Base-by-base conservation (phyloP, 2,888 invertebrate genomes). In the Apantesis nais region DNA sequence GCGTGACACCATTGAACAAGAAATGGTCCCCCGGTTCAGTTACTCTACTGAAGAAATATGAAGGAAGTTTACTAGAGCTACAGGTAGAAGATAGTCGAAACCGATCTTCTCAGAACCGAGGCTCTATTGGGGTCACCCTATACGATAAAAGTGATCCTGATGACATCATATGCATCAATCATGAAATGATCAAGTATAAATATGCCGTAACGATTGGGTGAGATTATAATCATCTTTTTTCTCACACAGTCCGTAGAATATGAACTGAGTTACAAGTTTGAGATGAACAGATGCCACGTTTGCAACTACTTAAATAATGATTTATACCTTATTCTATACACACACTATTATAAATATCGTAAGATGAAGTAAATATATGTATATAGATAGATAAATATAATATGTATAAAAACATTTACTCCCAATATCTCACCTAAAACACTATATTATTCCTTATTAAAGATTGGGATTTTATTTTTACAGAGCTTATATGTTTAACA, bases 191-290 rank as follows among this genome's bases (percentile, higher is more conserved):
- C 68, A 90, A 89, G 68, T 77, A 90, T 79, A 94, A 92, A 80
- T 93, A 88, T 72, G 95, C 94, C 2, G 86, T 93, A 58, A 83
- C 88, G 0, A 89, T 93, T 76, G 94, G 94, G 95, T 94, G 82
- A 83, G 86, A 16, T n/a, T 41, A 52, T 52, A 64, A 52, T 61
- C 44, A 60, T 55, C 67, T 65, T 67, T 65, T 62, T 66, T 64
- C 22, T 64, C n/a, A 16, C 29, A 29, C 29, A 25, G 16, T 58
- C 16, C 12, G 8, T 58, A 3, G 7, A 29, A 29, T 7, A 29
- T 16, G 29, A 58, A 16, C 29, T 58, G 14, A 19, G 58, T 58
- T 25, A 52, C 16, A 52, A 9, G 2, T 52, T 52, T 52, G 22
- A 55, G 55, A 25, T 55, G 12, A 25, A 25, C 0, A 2, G 2